Evolutionary conservation across 2,797 vertebrate genomes (phyloP), one percentile per base, ranked within the genome.

Genomic region (Odontamblyopus rebecca): DNA sequence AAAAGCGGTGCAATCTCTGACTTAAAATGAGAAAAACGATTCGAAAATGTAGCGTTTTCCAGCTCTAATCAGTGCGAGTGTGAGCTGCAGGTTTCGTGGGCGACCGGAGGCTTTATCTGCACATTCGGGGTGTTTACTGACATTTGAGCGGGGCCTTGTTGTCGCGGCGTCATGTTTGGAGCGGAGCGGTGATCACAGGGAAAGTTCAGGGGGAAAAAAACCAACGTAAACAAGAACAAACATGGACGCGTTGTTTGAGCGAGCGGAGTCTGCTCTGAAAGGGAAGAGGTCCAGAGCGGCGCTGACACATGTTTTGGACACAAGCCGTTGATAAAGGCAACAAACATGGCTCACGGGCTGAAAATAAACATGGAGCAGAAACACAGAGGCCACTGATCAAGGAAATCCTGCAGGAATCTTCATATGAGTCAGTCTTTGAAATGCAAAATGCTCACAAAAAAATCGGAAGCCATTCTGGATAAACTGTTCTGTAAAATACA

Each of bases 141-240:
- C 48, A 38, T 72, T 70, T 63, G 13, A 73, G 67, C 67, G 6
- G 4, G 23, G 26, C 26, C 29, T 32, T 16, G 15, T 29, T 29
- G 56, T 73, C 83, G 77, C 75, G 35, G 18, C 53, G 29, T 61
- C 69, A 53, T 23, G 57, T 65, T 70, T 23, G 70, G 50, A 60
- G 44, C 27, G 18, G 35, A 50, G 71, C 61, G 64, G 74, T 67
- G 50, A 77, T 82, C 68, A 75, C 67, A 71, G 75, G 48, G 29
- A 67, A 69, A 59, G n/a, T 13, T 59, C 23, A 32, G 19, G 16
- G 6, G 67, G 61, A n/a, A 51, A 64, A 64, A 78, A 80, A 48
- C 80, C 50, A 78, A 76, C 67, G 74, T 60, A 71, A 80, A 77
- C 54, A 74, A 41, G 13, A 29, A n/a, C 32, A 51, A 83, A 82